Conservation (phyloP, 2,797 vertebrate genomes). For the Enteromius mattozi region DNA sequence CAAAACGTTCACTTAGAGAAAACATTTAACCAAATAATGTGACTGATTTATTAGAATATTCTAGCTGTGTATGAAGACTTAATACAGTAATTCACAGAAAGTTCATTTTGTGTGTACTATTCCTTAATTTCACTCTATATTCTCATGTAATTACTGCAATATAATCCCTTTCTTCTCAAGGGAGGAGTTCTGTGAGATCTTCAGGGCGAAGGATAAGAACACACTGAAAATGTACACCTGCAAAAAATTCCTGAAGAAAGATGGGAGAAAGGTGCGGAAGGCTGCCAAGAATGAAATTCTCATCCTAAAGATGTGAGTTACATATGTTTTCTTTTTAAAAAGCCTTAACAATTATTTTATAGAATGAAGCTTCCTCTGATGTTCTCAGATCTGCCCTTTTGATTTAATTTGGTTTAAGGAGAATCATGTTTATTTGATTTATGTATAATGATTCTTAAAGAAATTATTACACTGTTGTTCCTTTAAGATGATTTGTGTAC, state of each 20-base stretch:
- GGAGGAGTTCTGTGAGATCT: constrained; percentile 98
- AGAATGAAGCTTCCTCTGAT: not conserved
- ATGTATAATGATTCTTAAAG: not conserved
- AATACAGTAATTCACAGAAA: not conserved
- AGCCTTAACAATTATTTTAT: not conserved
- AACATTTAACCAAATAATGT: not conserved
- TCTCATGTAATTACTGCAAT: not conserved
- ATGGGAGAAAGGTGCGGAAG: constrained; percentile 95
- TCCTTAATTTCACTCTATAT: not conserved
- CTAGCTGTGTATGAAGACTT: not conserved
- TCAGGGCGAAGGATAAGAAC: constrained; percentile 95
- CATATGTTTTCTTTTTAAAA: not conserved
- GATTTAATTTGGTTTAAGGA: not conserved
- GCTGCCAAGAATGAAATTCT: constrained; percentile 97
- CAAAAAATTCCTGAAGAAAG: constrained; percentile 97
- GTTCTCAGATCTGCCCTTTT: not conserved
- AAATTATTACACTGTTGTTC: not conserved
- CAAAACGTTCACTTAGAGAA: no score
- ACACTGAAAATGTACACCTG: constrained; percentile 95
- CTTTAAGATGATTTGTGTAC: not conserved
- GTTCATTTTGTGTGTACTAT: not conserved
- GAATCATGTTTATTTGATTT: not conserved
- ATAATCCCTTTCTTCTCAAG: constrained; percentile 68
- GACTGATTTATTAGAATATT: not conserved
- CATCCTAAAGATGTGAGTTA: constrained; percentile 95